These are phyloP conservation scores for Hybos culiciformis DNA, from an alignment of 2,888 invertebrate genomes.

Conservation along the genomic window DNA sequence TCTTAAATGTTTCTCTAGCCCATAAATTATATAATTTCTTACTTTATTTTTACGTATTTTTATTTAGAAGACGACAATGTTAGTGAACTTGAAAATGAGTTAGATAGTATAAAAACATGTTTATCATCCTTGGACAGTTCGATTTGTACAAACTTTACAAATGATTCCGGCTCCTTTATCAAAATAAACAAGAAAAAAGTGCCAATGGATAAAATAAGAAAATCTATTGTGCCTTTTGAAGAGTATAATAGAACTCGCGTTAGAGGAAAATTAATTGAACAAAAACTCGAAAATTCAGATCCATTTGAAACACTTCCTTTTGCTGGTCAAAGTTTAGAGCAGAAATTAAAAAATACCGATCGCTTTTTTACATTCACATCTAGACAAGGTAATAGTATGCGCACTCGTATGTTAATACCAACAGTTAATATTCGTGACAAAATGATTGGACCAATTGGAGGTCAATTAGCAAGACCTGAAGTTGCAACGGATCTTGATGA, in stretches of 20 bases:
- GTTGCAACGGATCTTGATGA: constrained; percentile 33
- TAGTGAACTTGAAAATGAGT: constrained; percentile 26
- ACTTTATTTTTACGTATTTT: too few relatives aligned
- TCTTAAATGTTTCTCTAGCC: constrained; percentile 25
- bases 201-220: constrained; percentile 30
- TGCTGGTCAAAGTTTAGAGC: constrained; percentile 28
- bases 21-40: constrained; percentile 24
- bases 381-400: constrained; percentile 26
- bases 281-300: constrained; percentile 23
- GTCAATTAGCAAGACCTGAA: constrained; percentile 20
- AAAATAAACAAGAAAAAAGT: constrained; percentile 28
- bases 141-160: constrained; percentile 29
- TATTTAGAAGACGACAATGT: constrained; percentile 20
- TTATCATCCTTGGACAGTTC: constrained; percentile 30
- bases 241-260: constrained; percentile 28
- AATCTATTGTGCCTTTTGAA: constrained; percentile 31
- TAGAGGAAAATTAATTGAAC: constrained; percentile 23
- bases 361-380: constrained; percentile 29
- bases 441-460: constrained; percentile 20
- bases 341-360: constrained; percentile 22
- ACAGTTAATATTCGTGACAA: constrained; percentile 21
- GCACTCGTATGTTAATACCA: constrained; percentile 27
- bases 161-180: constrained; percentile 33
- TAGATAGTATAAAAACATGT: constrained; percentile 31
- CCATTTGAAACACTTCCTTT: constrained; percentile 29